Conservation (phyloP, 2,113 vertebrate species). For the Sigmodon hispidus region DNA sequence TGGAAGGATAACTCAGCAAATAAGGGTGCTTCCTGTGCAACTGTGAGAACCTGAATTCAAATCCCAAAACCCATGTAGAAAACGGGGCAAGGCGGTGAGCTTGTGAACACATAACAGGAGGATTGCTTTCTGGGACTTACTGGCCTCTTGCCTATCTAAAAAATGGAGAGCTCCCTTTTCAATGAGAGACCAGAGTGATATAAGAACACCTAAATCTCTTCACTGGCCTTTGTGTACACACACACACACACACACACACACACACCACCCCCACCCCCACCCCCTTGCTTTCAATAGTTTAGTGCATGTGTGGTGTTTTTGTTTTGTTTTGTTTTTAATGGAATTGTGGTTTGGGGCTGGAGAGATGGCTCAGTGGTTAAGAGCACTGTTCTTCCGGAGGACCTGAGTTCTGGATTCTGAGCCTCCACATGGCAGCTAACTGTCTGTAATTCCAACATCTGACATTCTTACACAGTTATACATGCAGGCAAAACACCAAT, state of each 20-base stretch:
- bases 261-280: too few species aligned
- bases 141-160: not conserved
- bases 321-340: not conserved
- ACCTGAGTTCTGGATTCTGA: too few species aligned
- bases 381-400: too few species aligned
- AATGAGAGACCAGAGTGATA: not conserved
- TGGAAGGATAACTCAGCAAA: too few species aligned
- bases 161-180: not conserved
- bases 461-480: too few species aligned
- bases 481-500: too few species aligned
- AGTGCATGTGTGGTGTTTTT: not conserved
- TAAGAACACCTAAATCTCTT: not conserved
- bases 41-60: not conserved
- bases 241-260: too few species aligned
- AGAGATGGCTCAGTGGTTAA: too few species aligned
- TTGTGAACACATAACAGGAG: not conserved
- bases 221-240: not conserved
- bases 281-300: too few species aligned
- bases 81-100: not conserved
- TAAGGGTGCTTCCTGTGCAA: not conserved
- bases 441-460: too few species aligned
- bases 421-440: too few species aligned
- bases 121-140: not conserved
- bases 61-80: not conserved
- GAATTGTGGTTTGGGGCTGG: too few species aligned